A percentile compares a stretch with the other conserved stretches of the same genome.
phyloP scores from a whole-genome alignment of 2,113 vertebrate species.

The Acanthochromis polyacanthus region DNA sequence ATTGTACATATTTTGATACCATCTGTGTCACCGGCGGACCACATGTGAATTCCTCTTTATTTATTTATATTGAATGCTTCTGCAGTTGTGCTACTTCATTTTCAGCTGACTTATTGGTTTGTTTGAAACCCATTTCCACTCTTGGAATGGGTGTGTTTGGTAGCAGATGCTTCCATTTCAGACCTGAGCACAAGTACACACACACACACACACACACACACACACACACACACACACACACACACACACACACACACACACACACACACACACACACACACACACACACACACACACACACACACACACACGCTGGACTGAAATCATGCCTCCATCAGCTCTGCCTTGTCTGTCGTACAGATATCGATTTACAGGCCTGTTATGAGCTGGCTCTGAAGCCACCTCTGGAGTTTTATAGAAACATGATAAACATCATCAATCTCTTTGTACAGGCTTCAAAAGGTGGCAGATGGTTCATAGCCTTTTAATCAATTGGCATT shows the following conservation, averaged over 20 bases:
- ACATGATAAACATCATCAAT: slow-evolving; percentile 81
- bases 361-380: slow-evolving; percentile 76
- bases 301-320: slow-evolving; percentile 22
- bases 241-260: slow-evolving; percentile 40
- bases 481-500: slow-evolving; percentile 73
- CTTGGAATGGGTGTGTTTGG: slow-evolving; percentile 62
- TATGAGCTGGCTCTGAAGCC: slow-evolving; percentile 71
- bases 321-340: slow-evolving; percentile 74
- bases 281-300: slow-evolving; percentile 36
- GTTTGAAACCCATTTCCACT: slow-evolving; percentile 75
- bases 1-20: not conserved
- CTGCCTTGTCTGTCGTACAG: slow-evolving; percentile 68
- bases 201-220: slow-evolving; percentile 34
- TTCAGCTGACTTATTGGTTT: slow-evolving; percentile 68
- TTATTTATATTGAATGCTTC: slow-evolving; percentile 47
- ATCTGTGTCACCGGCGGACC: not conserved
- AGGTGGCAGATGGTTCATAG: slow-evolving; percentile 76
- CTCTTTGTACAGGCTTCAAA: slow-evolving; percentile 72
- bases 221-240: slow-evolving; percentile 23
- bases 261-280: slow-evolving; percentile 37
- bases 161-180: slow-evolving; percentile 78
- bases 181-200: slow-evolving; percentile 22
- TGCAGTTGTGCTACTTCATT: slow-evolving; percentile 52
- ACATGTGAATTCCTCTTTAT: slow-evolving; percentile 9
- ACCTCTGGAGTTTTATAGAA: slow-evolving; percentile 75